These are phyloP conservation scores for Falco rusticolus DNA, from an alignment of 2,797 vertebrate species.

Conservation along the genomic window DNA sequence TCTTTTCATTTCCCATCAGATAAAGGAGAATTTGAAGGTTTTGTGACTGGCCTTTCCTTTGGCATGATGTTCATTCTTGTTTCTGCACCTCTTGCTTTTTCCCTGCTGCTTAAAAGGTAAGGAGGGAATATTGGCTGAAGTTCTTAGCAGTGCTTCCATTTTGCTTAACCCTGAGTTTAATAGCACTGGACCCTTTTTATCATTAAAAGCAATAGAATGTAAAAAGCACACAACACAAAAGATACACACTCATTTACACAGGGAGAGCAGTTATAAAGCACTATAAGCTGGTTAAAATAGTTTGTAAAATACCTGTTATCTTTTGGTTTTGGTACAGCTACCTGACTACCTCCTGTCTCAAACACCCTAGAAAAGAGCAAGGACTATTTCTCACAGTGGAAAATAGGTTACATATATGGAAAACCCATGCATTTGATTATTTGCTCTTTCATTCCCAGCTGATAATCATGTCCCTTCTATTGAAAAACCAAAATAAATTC, in stretches of 20 bases:
- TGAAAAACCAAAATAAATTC: not conserved
- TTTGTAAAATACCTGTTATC: not conserved
- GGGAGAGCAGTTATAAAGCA: not conserved
- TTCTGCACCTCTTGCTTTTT: constrained; percentile 24
- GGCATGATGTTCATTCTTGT: not conserved
- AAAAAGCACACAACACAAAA: not conserved
- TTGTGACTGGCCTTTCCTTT: constrained; percentile 38
- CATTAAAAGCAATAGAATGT: constrained; percentile 7
- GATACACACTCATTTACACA: not conserved
- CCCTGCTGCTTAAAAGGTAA: constrained; percentile 60
- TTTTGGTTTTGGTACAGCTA: not conserved
- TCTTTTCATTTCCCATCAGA: constrained; percentile 23
- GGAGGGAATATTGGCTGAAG: not conserved
- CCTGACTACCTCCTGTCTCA: not conserved
- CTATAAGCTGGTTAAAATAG: not conserved
- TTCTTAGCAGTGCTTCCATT: not conserved
- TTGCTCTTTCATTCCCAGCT: not conserved
- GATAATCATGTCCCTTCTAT: not conserved
- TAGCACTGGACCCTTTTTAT: not conserved
- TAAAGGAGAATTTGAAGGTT: constrained; percentile 58
- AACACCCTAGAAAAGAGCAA: not conserved
- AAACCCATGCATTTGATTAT: not conserved
- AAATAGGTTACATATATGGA: not conserved
- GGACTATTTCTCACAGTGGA: not conserved
- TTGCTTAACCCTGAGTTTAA: not conserved